Evolutionary conservation across 1,140 invertebrate genomes (phyloP).

Genomic region (Andricus grossulariae): DNA sequence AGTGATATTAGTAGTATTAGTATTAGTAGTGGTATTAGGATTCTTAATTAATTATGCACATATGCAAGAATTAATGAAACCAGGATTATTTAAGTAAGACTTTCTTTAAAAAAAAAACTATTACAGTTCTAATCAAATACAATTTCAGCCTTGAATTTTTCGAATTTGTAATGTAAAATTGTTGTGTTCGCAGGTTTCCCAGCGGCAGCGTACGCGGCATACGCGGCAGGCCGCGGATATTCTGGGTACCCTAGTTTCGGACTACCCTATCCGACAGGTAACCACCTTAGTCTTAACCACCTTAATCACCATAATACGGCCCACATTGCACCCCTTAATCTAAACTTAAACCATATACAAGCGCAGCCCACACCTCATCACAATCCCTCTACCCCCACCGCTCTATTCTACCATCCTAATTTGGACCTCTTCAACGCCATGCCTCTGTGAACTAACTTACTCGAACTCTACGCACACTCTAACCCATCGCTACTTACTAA

Average conservation of each 20-base stretch:
- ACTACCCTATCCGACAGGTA: slow-evolving; percentile 97
- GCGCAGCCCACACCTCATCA: slow-evolving; percentile 72
- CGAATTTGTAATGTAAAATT: slow-evolving; percentile 46
- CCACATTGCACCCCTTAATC: slow-evolving; percentile 73
- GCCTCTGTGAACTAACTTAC: slow-evolving; percentile 85
- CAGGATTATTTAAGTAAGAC: too few relatives aligned
- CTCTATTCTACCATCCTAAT: slow-evolving; percentile 76
- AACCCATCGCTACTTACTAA: slow-evolving; percentile 66
- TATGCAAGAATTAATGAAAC: too few relatives aligned
- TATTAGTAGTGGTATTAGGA: too few relatives aligned
- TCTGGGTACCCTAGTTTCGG: slow-evolving; percentile 97
- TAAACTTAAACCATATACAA: slow-evolving; percentile 74
- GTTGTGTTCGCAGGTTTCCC: slow-evolving; percentile 88
- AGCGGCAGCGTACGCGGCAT: slow-evolving; percentile 93
- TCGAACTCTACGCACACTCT: slow-evolving; percentile 66
- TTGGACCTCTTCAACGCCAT: slow-evolving; percentile 82
- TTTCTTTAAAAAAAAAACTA: too few relatives aligned
- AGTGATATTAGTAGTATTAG: too few relatives aligned
- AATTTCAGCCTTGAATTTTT: too few relatives aligned
- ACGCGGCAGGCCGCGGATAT: slow-evolving; percentile 94
- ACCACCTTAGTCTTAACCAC: slow-evolving; percentile 81
- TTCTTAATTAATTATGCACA: too few relatives aligned
- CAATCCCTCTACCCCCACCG: slow-evolving; percentile 78
- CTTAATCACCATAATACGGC: slow-evolving; percentile 75
- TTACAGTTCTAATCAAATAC: too few relatives aligned